Conservation (phyloP, 1,140 invertebrate species). For the Anastrepha ludens region DNA sequence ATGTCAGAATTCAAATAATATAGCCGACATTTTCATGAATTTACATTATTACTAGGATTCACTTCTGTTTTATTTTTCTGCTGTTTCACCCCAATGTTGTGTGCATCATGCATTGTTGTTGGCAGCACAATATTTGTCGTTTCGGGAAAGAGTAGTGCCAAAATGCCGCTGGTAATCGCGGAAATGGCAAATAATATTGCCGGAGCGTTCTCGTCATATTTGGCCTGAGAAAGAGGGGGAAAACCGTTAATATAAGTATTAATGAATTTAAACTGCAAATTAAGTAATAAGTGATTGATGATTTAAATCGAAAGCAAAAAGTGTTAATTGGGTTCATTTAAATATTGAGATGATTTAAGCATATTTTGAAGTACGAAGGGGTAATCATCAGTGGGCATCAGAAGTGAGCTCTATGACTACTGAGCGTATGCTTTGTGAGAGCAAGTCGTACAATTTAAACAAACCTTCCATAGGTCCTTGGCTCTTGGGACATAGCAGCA, state of each 20-base stretch:
- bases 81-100: conserved; percentile 67
- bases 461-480: too few species aligned
- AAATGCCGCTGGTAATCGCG: conserved; percentile 78
- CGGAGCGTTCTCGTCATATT: conserved; percentile 77
- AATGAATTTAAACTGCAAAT: not conserved
- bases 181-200: conserved; percentile 82
- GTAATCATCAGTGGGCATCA: too few species aligned
- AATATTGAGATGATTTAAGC: too few species aligned
- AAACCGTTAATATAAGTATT: not conserved
- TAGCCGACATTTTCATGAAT: not conserved
- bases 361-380: too few species aligned
- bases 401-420: too few species aligned
- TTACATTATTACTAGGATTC: not conserved
- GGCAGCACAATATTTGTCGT: conserved; percentile 79
- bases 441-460: too few species aligned
- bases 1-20: too few species aligned
- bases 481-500: too few species aligned
- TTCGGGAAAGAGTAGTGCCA: conserved; percentile 81
- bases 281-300: too few species aligned
- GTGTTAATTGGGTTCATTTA: too few species aligned
- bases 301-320: too few species aligned
- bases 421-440: too few species aligned
- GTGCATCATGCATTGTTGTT: conserved; percentile 80
- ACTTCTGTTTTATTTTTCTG: not conserved
- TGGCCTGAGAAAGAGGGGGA: conserved; percentile 59